Base-by-base conservation (phyloP, 2,888 invertebrate species). In the Plagiodera versicolora region DNA sequence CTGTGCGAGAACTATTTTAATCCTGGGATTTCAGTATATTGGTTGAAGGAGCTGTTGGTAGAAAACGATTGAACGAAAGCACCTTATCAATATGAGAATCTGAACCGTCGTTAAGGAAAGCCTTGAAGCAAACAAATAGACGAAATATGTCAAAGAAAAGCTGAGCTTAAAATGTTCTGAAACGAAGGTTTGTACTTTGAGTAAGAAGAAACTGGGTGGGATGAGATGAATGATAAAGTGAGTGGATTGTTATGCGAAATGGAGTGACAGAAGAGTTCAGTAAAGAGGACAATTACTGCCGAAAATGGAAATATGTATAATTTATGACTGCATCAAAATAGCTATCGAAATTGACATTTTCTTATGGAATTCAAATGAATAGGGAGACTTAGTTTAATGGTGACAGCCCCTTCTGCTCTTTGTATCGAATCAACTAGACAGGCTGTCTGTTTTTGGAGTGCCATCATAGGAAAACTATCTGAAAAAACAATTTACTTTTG, bases 211-310 rank as follows among this genome's bases (percentile, higher is more conserved):
- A 74, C 67, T 70, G 70, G 72, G 75, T 76, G 74, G 75, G 75
- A 77, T 74, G 75, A 76, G 75, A 77, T 76, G 75, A 75, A 76
- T 74, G 74, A 73, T 73, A 76, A 71, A 75, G 69, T 74, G 76
- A 77, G 75, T 77, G 75, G 75, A 77, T 77, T 76, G 76, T 76
- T 75, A 74, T 72, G 70, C 74, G 69, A 73, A 77, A 76, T 76
- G 75, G 77, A 78, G 75, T 75, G 77, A 77, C 76, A 77, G 75
- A 74, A 71, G 75, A 75, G 75, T 77, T 77, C 76, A 71, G 75
- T 76, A 76, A 72, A 70, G 73, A 73, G 74, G 73, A 75, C 76
- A 76, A 76, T 76, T 75, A 76, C 74, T 64, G 67, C 66, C 68
- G 70, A 72, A 72, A 35, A 44, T 67, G 66, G 65, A 70, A 71